Evolutionary conservation across 2,888 invertebrate species (phyloP), one percentile per base, ranked within the genome.

Genomic region (Neoaliturus tenellus): DNA sequence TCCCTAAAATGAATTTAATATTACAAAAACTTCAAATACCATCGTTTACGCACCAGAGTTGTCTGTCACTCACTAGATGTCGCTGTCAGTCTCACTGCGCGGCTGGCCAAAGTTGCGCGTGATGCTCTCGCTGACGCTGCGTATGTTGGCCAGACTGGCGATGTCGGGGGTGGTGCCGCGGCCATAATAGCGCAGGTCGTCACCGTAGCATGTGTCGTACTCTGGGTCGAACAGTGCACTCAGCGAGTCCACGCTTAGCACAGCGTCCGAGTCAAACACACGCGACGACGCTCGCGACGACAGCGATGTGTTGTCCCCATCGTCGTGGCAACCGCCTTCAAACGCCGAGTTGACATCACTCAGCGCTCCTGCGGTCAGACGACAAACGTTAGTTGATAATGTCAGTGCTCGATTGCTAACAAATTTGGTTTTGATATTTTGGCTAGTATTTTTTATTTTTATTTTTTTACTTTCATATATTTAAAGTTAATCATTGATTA

Each of bases 311-410:
- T 97, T 93, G 89, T 93, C 93, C 89, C 93, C 92, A 89, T 93
- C 92, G 86, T 92, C 92, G 73, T 91, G 84, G 81, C 86, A 85
- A 58, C 85, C 86, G 17, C 87, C 88, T 89, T 94, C 94, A 71
- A 95, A 96, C 88, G 96, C 94, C 10, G 96, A 96, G 91, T 97
- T 97, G 78, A 97, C 96, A 91, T 97, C 97, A 88, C 96, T 96
- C 85, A 97, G 92, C 33, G 96, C 97, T 84, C 96, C 93, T 93
- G 87, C 1, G 89, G 44, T n/a, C n/a, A n/a, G n/a, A n/a, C n/a
- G n/a, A n/a, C n/a, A n/a, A n/a, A n/a, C n/a, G n/a, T n/a, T n/a
- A n/a, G n/a, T n/a, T n/a, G n/a, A n/a, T n/a, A n/a, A n/a, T n/a
- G n/a, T n/a, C n/a, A n/a, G n/a, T n/a, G n/a, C n/a, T n/a, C n/a